Evolutionary conservation across 2,113 vertebrate species (phyloP), one percentile per base, ranked within the genome.

Genomic region (Falco punctatus): DNA sequence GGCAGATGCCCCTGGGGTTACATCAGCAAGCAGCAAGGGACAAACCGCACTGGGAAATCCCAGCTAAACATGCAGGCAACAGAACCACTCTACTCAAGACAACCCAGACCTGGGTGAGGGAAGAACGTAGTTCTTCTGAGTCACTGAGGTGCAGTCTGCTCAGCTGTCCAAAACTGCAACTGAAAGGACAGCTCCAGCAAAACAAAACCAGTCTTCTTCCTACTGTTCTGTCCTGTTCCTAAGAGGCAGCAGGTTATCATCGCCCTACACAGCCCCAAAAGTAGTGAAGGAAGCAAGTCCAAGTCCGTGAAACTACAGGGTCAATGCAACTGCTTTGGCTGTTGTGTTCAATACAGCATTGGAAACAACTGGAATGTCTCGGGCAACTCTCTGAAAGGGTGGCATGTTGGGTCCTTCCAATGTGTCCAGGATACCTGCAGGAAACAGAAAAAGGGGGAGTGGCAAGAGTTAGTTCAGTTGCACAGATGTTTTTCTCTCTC

Each of bases 381-480:
- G 98, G 93, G 98, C 98, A 67, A 99, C 99, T 95, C 99, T 98
- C 98, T 99, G 99, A 92, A 99, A 99, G 21, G 99, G 99, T 0
- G 96, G 98, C 78, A 99, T 19, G 77, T 99, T 98, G 92, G 98
- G 98, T 91, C 99, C 98, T 95, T 99, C 99, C 84, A 99, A 86
- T 5, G 99, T 98, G 96, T 99, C 99, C 96, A 99, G 97, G 88
- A 99, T 98, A 83, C 99, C 99, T 99, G 95, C 40, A 96, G 80
- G 30, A 66, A 58, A 95, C 54, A 94, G 32, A 32, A 94, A 67
- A 82, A 74, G 16, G 10, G 17, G 35, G 57, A 93, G 52, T 42
- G 57, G 21, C 28, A 75, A 40, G 59, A 54, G 51, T 65, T 13
- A 78, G 52, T 49, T 89, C 57, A 86, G 38, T 38, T 38, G 38